These are phyloP conservation scores for Oncorhynchus tshawytscha DNA, from an alignment of 2,113 vertebrate genomes.

Conservation along the genomic window DNA sequence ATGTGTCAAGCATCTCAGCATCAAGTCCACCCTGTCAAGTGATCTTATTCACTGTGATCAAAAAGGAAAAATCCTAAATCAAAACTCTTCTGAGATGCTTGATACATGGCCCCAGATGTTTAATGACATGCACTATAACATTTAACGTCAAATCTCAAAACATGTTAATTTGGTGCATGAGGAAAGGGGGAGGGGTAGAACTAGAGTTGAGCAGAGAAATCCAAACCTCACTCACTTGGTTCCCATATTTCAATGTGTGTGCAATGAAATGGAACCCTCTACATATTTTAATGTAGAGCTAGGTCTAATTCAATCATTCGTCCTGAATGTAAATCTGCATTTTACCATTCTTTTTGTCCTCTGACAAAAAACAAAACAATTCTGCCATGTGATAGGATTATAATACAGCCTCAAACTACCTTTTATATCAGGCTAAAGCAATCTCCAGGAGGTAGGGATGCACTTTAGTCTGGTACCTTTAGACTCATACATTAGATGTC, in stretches of 20 bases:
- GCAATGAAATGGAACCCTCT: neutral
- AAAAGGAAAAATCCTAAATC: too few species aligned
- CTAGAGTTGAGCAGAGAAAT: neutral
- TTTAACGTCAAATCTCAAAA: neutral
- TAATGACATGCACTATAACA: conserved; percentile 27
- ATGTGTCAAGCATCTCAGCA: too few species aligned
- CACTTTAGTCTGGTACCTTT: conserved; percentile 7
- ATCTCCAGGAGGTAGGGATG: conserved; percentile 8
- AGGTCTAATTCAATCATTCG: neutral
- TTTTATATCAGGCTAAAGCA: neutral
- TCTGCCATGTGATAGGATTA: too few species aligned
- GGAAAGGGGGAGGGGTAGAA: neutral
- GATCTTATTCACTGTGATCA: too few species aligned
- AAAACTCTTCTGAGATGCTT: too few species aligned
- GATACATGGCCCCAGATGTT: neutral
- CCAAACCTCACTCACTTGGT: neutral
- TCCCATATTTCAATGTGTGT: neutral
- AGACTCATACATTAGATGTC: conserved; percentile 2
- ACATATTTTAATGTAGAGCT: neutral
- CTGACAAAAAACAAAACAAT: too few species aligned
- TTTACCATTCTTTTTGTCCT: neutral
- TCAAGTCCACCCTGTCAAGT: too few species aligned
- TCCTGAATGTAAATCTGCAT: neutral
- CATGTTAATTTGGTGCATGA: neutral
- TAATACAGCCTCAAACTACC: too few species aligned